phyloP scores from a whole-genome alignment of 1,140 invertebrate species.

The Eufriesea mexicana region DNA sequence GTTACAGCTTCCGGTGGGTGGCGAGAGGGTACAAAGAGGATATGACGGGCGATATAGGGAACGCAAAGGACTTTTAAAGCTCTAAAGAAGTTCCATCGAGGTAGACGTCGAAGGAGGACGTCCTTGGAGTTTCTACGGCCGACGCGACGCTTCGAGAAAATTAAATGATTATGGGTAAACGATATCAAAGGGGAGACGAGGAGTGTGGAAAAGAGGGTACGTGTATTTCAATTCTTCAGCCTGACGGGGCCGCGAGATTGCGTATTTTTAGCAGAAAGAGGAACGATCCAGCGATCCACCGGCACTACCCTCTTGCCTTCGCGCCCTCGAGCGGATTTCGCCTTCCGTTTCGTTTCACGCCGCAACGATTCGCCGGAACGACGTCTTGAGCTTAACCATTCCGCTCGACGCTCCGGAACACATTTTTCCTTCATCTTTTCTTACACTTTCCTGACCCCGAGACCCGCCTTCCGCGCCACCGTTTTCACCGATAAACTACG shows the following conservation, averaged over 20 bases:
- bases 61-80: not conserved
- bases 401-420: slow-evolving; percentile 30
- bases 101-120: slow-evolving; percentile 14
- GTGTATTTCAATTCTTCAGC: slow-evolving; percentile 83
- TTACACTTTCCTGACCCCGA: slow-evolving; percentile 15
- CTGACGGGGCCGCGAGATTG: slow-evolving; percentile 81
- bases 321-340: slow-evolving; percentile 66
- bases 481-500: not conserved
- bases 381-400: slow-evolving; percentile 46
- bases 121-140: not conserved
- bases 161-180: slow-evolving; percentile 84
- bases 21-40: slow-evolving; percentile 15
- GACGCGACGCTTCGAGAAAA: slow-evolving; percentile 72
- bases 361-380: slow-evolving; percentile 73
- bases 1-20: not conserved
- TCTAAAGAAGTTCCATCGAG: slow-evolving; percentile 1
- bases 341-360: slow-evolving; percentile 81
- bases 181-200: slow-evolving; percentile 79
- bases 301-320: not conserved
- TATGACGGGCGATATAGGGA: not conserved
- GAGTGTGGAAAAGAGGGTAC: slow-evolving; percentile 53
- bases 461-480: not conserved
- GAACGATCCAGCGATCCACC: slow-evolving; percentile 41
- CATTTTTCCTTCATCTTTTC: slow-evolving; percentile 44
- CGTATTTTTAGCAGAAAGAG: slow-evolving; percentile 81